phyloP scores from a whole-genome alignment of 2,797 vertebrate genomes.

The Esox lucius region DNA sequence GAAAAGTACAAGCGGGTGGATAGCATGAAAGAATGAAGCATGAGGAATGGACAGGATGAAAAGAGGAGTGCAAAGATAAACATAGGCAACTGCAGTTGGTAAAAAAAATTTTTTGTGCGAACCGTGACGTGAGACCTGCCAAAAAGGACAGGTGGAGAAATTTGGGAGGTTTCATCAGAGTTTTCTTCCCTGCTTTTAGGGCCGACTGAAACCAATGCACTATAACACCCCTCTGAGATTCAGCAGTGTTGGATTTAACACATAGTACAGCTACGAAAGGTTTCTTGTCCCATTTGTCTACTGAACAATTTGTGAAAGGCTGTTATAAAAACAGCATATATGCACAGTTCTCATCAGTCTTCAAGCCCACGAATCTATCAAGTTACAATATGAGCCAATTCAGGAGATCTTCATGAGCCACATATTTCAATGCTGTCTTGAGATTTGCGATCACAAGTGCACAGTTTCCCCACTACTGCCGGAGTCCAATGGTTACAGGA shows the following conservation, averaged over 20 bases:
- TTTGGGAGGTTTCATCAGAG: constrained; percentile 1
- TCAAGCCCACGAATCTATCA: constrained; percentile 37
- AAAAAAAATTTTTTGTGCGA: background rate
- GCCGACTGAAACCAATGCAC: constrained; percentile 8
- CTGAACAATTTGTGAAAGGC: background rate
- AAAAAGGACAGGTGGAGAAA: constrained; percentile 23
- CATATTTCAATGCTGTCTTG: constrained; percentile 32
- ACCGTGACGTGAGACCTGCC: constrained; percentile 3
- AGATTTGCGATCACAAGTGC: constrained; percentile 39
- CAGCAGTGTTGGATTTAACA: constrained; percentile 1
- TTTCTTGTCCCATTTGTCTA: background rate
- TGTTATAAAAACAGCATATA: constrained; percentile 29
- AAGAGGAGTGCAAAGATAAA: constrained; percentile 16
- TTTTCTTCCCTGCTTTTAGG: background rate
- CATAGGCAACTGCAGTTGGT: constrained; percentile 16
- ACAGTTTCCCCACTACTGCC: constrained; percentile 14
- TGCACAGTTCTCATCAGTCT: background rate
- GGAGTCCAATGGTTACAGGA: background rate
- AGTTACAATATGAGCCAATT: constrained; percentile 48
- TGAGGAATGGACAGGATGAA: constrained; percentile 12
- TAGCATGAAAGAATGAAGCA: background rate
- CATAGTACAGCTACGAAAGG: background rate
- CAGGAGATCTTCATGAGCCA: constrained; percentile 55
- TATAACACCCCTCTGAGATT: background rate
- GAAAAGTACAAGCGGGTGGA: constrained; percentile 29